These are phyloP conservation scores for Drosophila subsilvestris DNA, from an alignment of 2,888 invertebrate genomes.

Conservation along the genomic window DNA sequence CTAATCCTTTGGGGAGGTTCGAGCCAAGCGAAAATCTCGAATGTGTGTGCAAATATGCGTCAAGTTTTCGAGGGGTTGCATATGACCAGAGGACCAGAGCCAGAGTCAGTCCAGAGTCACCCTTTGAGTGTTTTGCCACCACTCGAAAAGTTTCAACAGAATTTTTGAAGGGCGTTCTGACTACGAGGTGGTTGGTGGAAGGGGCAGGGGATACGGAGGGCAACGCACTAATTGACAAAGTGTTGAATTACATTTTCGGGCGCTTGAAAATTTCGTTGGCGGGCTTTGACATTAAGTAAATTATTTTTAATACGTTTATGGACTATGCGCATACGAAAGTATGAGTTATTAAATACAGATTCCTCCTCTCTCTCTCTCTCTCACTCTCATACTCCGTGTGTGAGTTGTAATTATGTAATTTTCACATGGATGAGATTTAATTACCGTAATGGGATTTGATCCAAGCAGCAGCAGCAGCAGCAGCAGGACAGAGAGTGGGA, in stretches of 20 bases:
- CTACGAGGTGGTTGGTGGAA: neutral
- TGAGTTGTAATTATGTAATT: slow-evolving; percentile 81
- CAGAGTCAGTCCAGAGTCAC: slow-evolving; percentile 51
- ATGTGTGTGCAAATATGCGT: slow-evolving; percentile 61
- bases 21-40: slow-evolving; percentile 48
- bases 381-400: slow-evolving; percentile 38
- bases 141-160: slow-evolving; percentile 34
- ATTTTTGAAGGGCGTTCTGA: neutral
- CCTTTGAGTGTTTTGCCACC: slow-evolving; percentile 63
- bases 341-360: slow-evolving; percentile 46
- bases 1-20: slow-evolving; percentile 67
- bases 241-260: slow-evolving; percentile 74
- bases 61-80: slow-evolving; percentile 61
- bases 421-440: slow-evolving; percentile 83
- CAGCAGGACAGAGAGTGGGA: slow-evolving; percentile 29
- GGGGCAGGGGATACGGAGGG: neutral
- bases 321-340: slow-evolving; percentile 67
- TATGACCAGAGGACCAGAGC: slow-evolving; percentile 22
- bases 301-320: slow-evolving; percentile 84
- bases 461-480: slow-evolving; percentile 20
- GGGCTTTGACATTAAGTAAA: slow-evolving; percentile 81
- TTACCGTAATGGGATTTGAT: slow-evolving; percentile 83
- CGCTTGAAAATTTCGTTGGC: slow-evolving; percentile 54
- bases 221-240: slow-evolving; percentile 78
- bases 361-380: slow-evolving; percentile 15